phyloP scores from a whole-genome alignment of 2,113 vertebrate genomes.

The Oreochromis niloticus region DNA sequence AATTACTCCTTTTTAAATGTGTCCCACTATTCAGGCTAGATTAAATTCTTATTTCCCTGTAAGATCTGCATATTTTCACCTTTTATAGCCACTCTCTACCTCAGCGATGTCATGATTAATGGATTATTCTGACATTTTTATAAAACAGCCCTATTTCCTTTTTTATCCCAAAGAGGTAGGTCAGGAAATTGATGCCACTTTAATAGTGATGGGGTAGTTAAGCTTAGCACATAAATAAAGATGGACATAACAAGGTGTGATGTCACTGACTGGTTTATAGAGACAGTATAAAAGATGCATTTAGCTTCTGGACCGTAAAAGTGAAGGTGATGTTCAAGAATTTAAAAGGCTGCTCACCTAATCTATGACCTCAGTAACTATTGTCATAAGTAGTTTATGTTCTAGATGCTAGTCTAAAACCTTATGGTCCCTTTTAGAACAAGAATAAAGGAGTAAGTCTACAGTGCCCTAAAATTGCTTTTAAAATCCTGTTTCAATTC shows the following conservation, averaged over 20 bases:
- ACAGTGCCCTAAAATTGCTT: neutral
- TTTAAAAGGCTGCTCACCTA: neutral
- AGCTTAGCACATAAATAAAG: neutral
- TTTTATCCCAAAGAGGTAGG: neutral
- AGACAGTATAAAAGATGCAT: neutral
- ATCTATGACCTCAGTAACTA: neutral
- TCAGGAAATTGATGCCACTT: neutral
- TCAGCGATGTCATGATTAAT: neutral
- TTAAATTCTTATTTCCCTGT: neutral
- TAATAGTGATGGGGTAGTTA: neutral
- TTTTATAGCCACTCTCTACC: neutral
- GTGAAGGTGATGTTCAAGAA: neutral
- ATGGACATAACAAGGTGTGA: neutral
- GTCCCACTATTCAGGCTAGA: neutral
- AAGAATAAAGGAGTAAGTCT: neutral
- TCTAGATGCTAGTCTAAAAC: neutral
- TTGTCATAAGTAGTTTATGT: neutral
- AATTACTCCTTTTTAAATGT: neutral
- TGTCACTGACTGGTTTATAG: neutral
- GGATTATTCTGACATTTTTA: neutral
- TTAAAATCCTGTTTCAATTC: neutral
- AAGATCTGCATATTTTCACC: neutral
- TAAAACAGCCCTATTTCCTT: neutral
- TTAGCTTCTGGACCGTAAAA: neutral
- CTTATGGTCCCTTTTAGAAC: neutral